Evolutionary conservation across 2,888 invertebrate species (phyloP), one percentile per base, ranked within the genome.

Genomic region (Drosophila meridiana): DNA sequence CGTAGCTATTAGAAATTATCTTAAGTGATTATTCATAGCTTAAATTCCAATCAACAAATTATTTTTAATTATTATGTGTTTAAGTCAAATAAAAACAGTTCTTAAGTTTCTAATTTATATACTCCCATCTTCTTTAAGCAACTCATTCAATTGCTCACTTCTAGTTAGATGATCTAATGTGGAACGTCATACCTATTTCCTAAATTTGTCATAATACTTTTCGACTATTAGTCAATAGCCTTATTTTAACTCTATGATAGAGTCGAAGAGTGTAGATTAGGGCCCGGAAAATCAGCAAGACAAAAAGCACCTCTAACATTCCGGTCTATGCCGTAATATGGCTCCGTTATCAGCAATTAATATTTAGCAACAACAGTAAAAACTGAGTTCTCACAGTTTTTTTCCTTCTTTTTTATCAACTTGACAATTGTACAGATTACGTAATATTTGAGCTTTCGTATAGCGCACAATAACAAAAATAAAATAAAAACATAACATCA

Each of bases 281-380:
- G 9, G 8, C 45, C 28, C 30, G 14, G 56, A 43, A 60, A 60
- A 66, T 66, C 43, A 57, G 59, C 14, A 52, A 57, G 42, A 57
- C 20, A 20, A 32, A 34, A 43, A 45, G 20, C 14, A 43, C 26
- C 50, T 38, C 7, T 14, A 58, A 42, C 66, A 63, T 75, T 67
- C 52, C 52, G 55, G 48, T 7, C 73, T 56, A 72, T 78, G 66
- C 69, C 78, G 76, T 78, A 80, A 78, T 69, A 32, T 55, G 34
- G 26, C 7, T 13, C 38, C 40, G 42, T 78, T 78, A 78, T 78
- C 78, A 78, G 78, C 77, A 76, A 75, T 67, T 67, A 60, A 69
- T 65, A 67, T 71, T 48, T 59, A 60, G 57, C 64, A 61, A 76
- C 38, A 38, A 55, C 53, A 28, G 26, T 9, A 52, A 13, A 13